These are phyloP conservation scores for Dryoscopus gambensis DNA, from an alignment of 2,113 vertebrate species.

Conservation along the genomic window DNA sequence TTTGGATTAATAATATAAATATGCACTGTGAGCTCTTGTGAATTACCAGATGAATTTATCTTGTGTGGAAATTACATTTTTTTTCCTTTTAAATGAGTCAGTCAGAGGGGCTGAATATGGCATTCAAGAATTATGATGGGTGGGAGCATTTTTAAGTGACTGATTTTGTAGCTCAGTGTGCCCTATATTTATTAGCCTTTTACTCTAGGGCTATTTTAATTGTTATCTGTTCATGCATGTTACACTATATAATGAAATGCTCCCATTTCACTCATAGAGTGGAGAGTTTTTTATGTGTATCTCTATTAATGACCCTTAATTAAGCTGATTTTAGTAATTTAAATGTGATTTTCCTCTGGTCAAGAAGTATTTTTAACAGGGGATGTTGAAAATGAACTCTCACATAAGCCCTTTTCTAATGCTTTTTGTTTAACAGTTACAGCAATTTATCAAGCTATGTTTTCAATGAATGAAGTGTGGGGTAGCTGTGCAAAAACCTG, in stretches of 20 bases:
- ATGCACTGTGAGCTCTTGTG: not conserved
- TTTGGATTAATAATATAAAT: not conserved
- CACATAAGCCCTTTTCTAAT: constrained; percentile 48
- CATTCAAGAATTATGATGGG: constrained; percentile 45
- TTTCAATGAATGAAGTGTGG: constrained; percentile 36
- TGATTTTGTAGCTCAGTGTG: constrained; percentile 55
- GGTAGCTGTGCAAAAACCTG: not conserved
- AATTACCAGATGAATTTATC: constrained; percentile 7
- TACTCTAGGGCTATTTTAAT: constrained; percentile 78
- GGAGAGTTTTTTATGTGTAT: constrained; percentile 67
- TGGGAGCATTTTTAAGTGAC: constrained; percentile 61
- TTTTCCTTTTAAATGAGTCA: not conserved
- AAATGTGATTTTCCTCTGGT: constrained; percentile 73
- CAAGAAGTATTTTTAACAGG: constrained; percentile 73
- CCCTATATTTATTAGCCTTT: constrained; percentile 75
- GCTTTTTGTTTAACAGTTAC: constrained; percentile 49
- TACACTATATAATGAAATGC: constrained; percentile 75
- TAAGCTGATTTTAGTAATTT: constrained; percentile 76
- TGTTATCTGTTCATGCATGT: constrained; percentile 72
- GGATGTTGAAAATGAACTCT: constrained; percentile 60
- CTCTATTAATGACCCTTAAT: constrained; percentile 79
- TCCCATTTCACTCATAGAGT: constrained; percentile 72
- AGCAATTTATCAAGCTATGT: constrained; percentile 50
- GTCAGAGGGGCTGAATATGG: constrained; percentile 18
- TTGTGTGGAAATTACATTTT: constrained; percentile 40